Base-by-base conservation (phyloP, 2,797 vertebrate genomes). In the Taeniopygia guttata region DNA sequence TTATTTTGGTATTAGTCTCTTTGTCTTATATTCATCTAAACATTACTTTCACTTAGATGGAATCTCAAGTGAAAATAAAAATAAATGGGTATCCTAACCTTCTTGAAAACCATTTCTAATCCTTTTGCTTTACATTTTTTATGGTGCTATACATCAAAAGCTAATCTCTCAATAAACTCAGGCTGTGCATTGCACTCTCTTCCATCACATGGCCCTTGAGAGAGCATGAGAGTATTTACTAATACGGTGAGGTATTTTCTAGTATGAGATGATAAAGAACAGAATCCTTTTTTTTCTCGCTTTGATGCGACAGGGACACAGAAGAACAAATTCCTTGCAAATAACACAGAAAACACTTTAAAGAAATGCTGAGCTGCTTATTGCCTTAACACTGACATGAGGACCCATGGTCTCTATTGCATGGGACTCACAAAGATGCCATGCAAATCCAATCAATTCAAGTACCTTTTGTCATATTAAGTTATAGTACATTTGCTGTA, bases 1-100 rank as follows among this genome's bases (percentile, higher is more conserved):
- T 56, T 84, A 48, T 26, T 77, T 77, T 87, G 46, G 4, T 45
- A 19, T 60, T 45, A 46, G 23, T 40, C 10, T 78, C 8, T 83
- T 38, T 51, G n/a, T 91, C 23, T 51, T 74, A 23, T 21, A 38
- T 79, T 94, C 18, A 23, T 17, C 45, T 72, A 70, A 76, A 49
- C 9, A 27, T n/a, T 79, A 27, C 56, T 69, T 79, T 92, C 26
- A 54, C 40, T 85, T 84, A 69, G 60, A 67, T 80, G 21, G 38
- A 85, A 75, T 89, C 56, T 90, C 46, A 77, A 60, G 56, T 76
- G 81, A 94, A 94, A 95, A 93, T 78, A 92, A 77, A 89, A 92
- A 79, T 38, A 62, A 89, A 83, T 79, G 17, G 13, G 22, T 51
- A 59, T 38, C 17, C 43, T 75, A 85, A 84, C 67, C 66, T 84